Base-by-base conservation (phyloP, 2,797 vertebrate species). In the Onychomys arenicola region DNA sequence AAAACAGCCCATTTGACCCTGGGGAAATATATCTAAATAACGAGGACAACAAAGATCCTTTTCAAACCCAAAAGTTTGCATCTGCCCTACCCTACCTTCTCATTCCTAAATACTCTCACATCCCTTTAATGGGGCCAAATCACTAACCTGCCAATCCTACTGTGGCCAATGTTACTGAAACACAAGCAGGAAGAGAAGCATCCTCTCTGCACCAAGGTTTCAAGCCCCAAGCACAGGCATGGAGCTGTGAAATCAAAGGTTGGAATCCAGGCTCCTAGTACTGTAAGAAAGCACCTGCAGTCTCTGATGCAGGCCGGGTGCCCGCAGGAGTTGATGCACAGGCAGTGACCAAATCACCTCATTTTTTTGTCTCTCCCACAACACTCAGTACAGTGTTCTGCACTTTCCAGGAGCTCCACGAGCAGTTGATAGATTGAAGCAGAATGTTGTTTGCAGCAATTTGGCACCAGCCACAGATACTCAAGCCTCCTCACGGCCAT, bases 371-470 rank as follows among this genome's bases (percentile, higher is more conserved):
- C 49, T 81, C 73, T 96, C 71, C 73, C 82, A 85, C 55, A 92
- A 78, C 57, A 10, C 55, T 89, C 55, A 73, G 43, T 37, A 87
- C n/a, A 80, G 84, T 88, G 37, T 78, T 91, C 78, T 71, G n/a
- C 5, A 67, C 82, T 81, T 97, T 46, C 63, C 9, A 95, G 29
- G 46, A 85, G 61, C 55, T 91, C 82, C 91, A 43, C 61, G 90
- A 89, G 49, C 61, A n/a, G 89, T 59, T 93, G 89, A 93, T 19
- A 92, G 57, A 84, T 65, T 90, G n/a, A 80, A 96, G 59, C 7
- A 1, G n/a, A 89, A 34, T 96, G 67, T 80, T 90, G 59, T 73
- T 96, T n/a, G 91, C 63, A 94, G 76, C 59, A 93, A 65, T 84
- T 73, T 93, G 23, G 14, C 4, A 52, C 80, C 25, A 90, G 46